Percentiles rank a stretch among this genome's conserved stretches.
Conservation (phyloP, 1,140 invertebrate species). For the Agraylea sexmaculata region DNA sequence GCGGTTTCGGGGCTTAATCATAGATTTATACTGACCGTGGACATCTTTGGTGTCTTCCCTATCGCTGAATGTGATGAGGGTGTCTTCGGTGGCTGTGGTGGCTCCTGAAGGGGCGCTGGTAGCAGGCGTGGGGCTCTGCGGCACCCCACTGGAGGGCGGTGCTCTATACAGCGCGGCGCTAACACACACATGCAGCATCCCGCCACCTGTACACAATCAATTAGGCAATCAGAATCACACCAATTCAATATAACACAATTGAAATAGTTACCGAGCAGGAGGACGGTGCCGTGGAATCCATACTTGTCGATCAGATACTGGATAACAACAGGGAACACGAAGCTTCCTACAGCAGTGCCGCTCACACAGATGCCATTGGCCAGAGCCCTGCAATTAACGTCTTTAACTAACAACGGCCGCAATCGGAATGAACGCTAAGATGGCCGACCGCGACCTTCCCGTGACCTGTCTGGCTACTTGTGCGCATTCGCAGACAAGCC, state of each 20-base stretch:
- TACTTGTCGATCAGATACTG: conserved; percentile 53
- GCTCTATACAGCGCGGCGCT: conserved; percentile 58
- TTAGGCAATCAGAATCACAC: too few species aligned
- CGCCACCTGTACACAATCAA: conserved; percentile 38
- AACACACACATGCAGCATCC: conserved; percentile 66
- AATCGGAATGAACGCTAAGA: too few species aligned
- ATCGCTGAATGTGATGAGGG: conserved; percentile 28
- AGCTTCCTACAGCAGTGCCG: conserved; percentile 65
- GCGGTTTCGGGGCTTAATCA: too few species aligned
- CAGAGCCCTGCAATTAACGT: conserved; percentile 41
- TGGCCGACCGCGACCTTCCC: too few species aligned
- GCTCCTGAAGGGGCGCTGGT: conserved; percentile 8
- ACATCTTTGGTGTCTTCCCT: too few species aligned
- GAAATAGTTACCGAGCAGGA: conserved; percentile 52
- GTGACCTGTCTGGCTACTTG: too few species aligned
- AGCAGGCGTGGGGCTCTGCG: conserved; percentile 18
- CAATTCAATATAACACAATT: too few species aligned
- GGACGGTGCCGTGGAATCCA: conserved; percentile 58
- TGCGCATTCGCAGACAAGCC: too few species aligned
- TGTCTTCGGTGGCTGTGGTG: conserved; percentile 32
- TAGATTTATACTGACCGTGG: too few species aligned
- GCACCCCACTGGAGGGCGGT: conserved; percentile 20
- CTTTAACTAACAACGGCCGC: too few species aligned
- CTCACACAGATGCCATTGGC: conserved; percentile 71
- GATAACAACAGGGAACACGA: conserved; percentile 63